A percentile compares a stretch with the other conserved stretches of the same genome.
These are phyloP conservation scores for Nymphalis urticae DNA, from an alignment of 2,888 invertebrate genomes.

Conservation along the genomic window DNA sequence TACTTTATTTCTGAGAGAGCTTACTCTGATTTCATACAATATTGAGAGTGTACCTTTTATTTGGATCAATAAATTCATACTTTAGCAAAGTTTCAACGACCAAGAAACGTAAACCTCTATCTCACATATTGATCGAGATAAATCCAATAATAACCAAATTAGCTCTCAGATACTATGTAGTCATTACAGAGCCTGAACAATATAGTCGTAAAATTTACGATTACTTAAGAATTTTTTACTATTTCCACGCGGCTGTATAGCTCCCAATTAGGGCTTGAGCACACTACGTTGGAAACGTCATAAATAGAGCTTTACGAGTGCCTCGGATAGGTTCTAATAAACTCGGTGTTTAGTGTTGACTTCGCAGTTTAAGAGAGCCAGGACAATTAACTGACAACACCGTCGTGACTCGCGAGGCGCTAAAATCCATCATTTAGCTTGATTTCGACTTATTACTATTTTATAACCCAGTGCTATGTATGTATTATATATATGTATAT, in stretches of 20 bases:
- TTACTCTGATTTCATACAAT: too few relatives aligned
- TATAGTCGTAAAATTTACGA: slow-evolving; percentile 42
- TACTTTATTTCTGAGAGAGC: too few relatives aligned
- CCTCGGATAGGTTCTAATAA: slow-evolving; percentile 61
- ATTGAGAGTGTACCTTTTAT: too few relatives aligned
- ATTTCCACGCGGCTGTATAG: slow-evolving; percentile 45
- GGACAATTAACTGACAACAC: slow-evolving; percentile 30
- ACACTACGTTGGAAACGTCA: slow-evolving; percentile 53
- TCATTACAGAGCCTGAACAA: slow-evolving; percentile 33
- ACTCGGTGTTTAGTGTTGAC: slow-evolving; percentile 56
- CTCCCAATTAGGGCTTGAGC: slow-evolving; percentile 62
- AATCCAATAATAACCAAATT: slow-evolving; percentile 6
- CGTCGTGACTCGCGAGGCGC: slow-evolving; percentile 18
- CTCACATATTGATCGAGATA: background rate
- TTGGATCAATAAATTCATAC: too few relatives aligned
- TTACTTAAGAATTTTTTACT: slow-evolving; percentile 35
- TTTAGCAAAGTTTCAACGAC: too few relatives aligned
- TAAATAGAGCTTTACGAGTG: slow-evolving; percentile 62
- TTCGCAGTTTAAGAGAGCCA: slow-evolving; percentile 52
- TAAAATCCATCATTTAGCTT: slow-evolving; percentile 22
- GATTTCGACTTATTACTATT: slow-evolving; percentile 14
- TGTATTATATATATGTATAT: background rate
- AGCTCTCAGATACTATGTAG: slow-evolving; percentile 31
- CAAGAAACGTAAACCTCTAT: background rate
- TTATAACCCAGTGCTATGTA: background rate